phyloP scores from a whole-genome alignment of 2,888 invertebrate species.

The Epiblema foenella region DNA sequence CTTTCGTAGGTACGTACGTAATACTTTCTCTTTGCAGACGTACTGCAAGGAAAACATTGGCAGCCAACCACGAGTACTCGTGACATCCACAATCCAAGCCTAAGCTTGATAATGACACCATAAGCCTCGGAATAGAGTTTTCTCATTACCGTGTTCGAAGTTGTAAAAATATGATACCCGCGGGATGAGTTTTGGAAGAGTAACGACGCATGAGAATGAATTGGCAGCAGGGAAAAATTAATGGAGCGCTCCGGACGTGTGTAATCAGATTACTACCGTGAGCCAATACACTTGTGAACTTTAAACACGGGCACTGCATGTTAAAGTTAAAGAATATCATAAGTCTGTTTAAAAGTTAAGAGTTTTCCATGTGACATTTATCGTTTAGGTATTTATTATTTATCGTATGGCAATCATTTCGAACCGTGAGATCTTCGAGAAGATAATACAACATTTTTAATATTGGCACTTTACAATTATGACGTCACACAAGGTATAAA shows the following conservation, averaged over 20 bases:
- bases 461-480: too few relatives aligned
- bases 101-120: neutral
- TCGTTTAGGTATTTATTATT: too few relatives aligned
- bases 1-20: neutral
- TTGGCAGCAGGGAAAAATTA: constrained; percentile 28
- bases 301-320: too few relatives aligned
- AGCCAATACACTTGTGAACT: neutral
- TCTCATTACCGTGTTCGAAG: constrained; percentile 38
- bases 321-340: too few relatives aligned
- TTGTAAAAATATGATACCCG: constrained; percentile 31
- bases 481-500: too few relatives aligned
- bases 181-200: constrained; percentile 30
- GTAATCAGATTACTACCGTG: neutral
- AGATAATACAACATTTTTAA: too few relatives aligned
- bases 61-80: neutral
- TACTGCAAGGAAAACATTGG: neutral
- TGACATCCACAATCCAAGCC: neutral
- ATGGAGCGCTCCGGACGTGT: constrained; percentile 4
- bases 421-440: too few relatives aligned
- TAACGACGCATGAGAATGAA: constrained; percentile 26
- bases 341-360: too few relatives aligned
- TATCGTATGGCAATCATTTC: too few relatives aligned
- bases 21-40: neutral
- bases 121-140: constrained; percentile 27
- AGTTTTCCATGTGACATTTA: too few relatives aligned